A percentile compares a stretch with the other conserved stretches of the same genome.
Evolutionary conservation across 2,797 vertebrate species (phyloP).

Genomic region (Tokudaia muenninki): DNA sequence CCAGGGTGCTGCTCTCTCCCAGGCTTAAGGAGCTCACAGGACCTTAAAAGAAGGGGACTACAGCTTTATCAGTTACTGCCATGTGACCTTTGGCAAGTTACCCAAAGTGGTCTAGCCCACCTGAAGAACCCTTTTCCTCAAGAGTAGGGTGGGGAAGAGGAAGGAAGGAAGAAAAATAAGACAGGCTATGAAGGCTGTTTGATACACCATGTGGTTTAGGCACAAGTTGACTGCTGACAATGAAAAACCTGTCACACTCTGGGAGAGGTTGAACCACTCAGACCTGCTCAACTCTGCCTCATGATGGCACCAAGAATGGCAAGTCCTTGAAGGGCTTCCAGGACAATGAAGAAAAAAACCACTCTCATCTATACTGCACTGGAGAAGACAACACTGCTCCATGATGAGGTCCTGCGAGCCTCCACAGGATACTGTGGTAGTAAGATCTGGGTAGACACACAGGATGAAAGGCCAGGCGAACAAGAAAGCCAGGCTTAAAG

Average conservation of each 20-base stretch:
- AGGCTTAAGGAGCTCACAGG: background rate
- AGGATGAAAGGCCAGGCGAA: slow-evolving; percentile 19
- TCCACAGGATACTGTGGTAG: background rate
- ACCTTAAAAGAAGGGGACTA: background rate
- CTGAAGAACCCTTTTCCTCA: background rate
- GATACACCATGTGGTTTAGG: background rate
- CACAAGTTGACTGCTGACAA: background rate
- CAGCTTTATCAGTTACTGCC: background rate
- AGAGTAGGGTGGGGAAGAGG: background rate
- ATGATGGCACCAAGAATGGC: slow-evolving; percentile 40
- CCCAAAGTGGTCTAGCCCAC: background rate
- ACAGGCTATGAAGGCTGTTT: slow-evolving; percentile 25
- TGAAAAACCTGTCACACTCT: background rate
- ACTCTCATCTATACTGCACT: background rate
- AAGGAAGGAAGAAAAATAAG: background rate
- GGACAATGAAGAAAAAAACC: slow-evolving; percentile 43
- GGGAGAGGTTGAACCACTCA: background rate
- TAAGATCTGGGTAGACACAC: background rate
- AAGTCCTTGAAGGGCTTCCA: slow-evolving; percentile 46
- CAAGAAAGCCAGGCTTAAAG: slow-evolving; percentile 38
- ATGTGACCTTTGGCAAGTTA: background rate
- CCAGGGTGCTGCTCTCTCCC: background rate
- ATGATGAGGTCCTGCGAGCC: background rate
- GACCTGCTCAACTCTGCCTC: background rate
- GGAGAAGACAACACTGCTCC: background rate